These are phyloP conservation scores for Hyposmocoma kahamanoa DNA, from an alignment of 1,140 invertebrate species.

Conservation along the genomic window DNA sequence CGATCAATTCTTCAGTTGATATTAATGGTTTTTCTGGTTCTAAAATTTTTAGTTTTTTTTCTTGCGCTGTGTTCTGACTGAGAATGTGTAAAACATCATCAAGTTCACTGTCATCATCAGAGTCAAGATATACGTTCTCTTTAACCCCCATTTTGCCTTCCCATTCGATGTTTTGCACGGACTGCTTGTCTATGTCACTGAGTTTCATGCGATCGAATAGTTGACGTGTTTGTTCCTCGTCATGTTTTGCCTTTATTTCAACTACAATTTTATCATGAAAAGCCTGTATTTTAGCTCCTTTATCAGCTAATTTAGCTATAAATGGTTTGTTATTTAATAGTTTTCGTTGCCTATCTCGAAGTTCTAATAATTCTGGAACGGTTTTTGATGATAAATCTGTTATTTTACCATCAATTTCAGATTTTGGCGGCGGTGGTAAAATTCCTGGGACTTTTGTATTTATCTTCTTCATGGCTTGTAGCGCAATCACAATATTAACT, in stretches of 20 bases:
- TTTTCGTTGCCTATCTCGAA: slow-evolving; percentile 50
- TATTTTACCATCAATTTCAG: slow-evolving; percentile 57
- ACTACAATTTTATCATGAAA: slow-evolving; percentile 73
- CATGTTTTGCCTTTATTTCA: slow-evolving; percentile 74
- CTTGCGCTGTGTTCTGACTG: slow-evolving; percentile 75
- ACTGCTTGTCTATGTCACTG: slow-evolving; percentile 70
- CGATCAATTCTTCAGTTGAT: slow-evolving; percentile 76
- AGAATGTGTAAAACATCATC: slow-evolving; percentile 79
- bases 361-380: slow-evolving; percentile 41
- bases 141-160: slow-evolving; percentile 68
- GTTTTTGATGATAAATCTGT: slow-evolving; percentile 46
- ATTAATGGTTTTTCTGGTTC: slow-evolving; percentile 74
- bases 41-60: slow-evolving; percentile 75
- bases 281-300: slow-evolving; percentile 77
- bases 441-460: slow-evolving; percentile 48
- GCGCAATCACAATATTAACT: slow-evolving; percentile 27
- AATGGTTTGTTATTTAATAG: slow-evolving; percentile 57
- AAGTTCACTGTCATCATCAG: slow-evolving; percentile 78
- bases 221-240: slow-evolving; percentile 75
- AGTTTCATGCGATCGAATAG: slow-evolving; percentile 78
- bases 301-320: slow-evolving; percentile 77
- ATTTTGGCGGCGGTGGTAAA: slow-evolving; percentile 48
- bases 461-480: slow-evolving; percentile 43
- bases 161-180: slow-evolving; percentile 80
- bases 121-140: slow-evolving; percentile 71